Conservation (phyloP, 2,113 vertebrate genomes). For the Heterochromis multidens region DNA sequence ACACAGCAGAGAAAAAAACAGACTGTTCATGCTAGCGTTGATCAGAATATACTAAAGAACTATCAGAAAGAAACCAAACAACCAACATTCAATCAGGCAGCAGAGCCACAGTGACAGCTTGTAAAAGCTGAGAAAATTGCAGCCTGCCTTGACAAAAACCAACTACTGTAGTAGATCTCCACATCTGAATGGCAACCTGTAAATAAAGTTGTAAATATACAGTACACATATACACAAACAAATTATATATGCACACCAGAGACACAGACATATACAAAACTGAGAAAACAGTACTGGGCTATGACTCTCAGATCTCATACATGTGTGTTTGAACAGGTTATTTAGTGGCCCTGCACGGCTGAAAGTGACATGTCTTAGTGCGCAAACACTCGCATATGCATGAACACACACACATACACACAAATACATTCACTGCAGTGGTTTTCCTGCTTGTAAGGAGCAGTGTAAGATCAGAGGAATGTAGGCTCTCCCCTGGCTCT, state of each 20-base stretch:
- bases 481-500: slow-evolving; percentile 43
- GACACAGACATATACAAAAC: neutral
- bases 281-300: neutral
- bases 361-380: neutral
- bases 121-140: slow-evolving; percentile 45
- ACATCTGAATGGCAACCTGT: slow-evolving; percentile 3
- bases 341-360: neutral
- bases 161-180: neutral
- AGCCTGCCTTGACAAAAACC: slow-evolving; percentile 24
- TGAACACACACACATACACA: neutral
- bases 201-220: neutral
- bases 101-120: slow-evolving; percentile 33
- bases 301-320: slow-evolving; percentile 1
- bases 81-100: slow-evolving; percentile 21
- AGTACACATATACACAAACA: neutral
- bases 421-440: neutral
- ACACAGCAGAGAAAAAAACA: neutral
- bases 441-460: slow-evolving; percentile 44
- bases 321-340: neutral
- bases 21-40: neutral
- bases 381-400: neutral
- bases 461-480: slow-evolving; percentile 57
- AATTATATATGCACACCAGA: neutral
- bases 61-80: neutral
- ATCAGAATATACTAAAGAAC: neutral